Conservation (phyloP, 1,140 invertebrate species). For the Diorhabda carinulata region DNA sequence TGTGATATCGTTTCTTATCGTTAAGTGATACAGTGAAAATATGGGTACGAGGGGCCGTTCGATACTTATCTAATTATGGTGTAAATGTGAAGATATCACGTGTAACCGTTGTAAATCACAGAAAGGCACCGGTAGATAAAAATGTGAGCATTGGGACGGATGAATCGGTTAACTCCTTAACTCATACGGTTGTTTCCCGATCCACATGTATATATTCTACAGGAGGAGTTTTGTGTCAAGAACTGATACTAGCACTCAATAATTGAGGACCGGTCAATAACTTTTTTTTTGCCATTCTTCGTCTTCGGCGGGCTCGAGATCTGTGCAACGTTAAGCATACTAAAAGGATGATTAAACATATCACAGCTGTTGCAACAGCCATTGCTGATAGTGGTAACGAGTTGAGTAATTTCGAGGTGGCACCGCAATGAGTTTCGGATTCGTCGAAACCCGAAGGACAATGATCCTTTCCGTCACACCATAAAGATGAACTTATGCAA, state of each 20-base stretch:
- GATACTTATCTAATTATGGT: background rate
- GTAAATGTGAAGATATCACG: conserved; percentile 26
- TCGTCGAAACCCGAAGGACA: conserved; percentile 84
- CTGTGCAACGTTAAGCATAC: conserved; percentile 49
- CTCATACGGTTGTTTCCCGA: conserved; percentile 81
- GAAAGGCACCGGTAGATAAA: conserved; percentile 44
- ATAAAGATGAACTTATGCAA: conserved; percentile 77
- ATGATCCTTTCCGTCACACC: conserved; percentile 82
- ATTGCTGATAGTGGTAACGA: conserved; percentile 52
- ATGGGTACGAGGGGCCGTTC: too few relatives aligned
- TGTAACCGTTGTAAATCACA: conserved; percentile 37
- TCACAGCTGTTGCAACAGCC: conserved; percentile 54
- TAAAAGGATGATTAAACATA: conserved; percentile 54
- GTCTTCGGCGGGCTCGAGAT: conserved; percentile 42
- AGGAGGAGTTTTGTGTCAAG: conserved; percentile 80
- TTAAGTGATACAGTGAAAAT: too few relatives aligned
- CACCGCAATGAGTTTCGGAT: conserved; percentile 65
- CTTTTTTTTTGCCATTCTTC: conserved; percentile 55
- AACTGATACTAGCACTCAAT: conserved; percentile 48
- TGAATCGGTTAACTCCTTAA: conserved; percentile 37
- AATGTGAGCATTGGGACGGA: conserved; percentile 48
- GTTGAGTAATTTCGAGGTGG: conserved; percentile 46
- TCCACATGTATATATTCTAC: conserved; percentile 87
- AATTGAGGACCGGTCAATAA: conserved; percentile 47
- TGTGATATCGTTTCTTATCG: too few relatives aligned